A percentile compares a stretch with the other conserved stretches of the same genome.
These are phyloP conservation scores for Actinopyga echinites DNA, from an alignment of 53 echinoderm and acorn worm species.

Conservation along the genomic window DNA sequence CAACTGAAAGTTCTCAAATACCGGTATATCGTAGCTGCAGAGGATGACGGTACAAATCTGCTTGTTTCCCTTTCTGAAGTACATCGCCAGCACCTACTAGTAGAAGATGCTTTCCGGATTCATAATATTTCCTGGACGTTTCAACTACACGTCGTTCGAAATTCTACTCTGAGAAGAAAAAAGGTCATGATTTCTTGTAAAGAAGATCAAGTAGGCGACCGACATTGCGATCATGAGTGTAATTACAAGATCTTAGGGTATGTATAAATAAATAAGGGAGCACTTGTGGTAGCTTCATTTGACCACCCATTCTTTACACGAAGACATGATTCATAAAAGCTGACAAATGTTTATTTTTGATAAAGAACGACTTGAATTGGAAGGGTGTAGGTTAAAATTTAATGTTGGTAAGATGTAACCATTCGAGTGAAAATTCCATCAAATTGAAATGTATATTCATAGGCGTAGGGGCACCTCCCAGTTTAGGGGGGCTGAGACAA, in stretches of 20 bases:
- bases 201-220: constrained; percentile 60
- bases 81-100: constrained; percentile 57
- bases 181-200: constrained; percentile 64
- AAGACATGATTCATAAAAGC: too few relatives aligned
- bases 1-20: constrained; percentile 59
- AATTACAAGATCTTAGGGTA: constrained; percentile 64
- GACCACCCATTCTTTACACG: too few relatives aligned
- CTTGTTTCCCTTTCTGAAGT: constrained; percentile 57
- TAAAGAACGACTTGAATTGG: too few relatives aligned
- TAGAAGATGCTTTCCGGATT: constrained; percentile 66
- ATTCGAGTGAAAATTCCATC: too few relatives aligned
- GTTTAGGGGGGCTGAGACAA: too few relatives aligned
- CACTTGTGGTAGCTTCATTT: too few relatives aligned
- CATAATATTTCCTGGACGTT: constrained; percentile 82
- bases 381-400: too few relatives aligned
- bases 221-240: constrained; percentile 66
- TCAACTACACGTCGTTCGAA: constrained; percentile 47
- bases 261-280: background rate
- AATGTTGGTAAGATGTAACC: too few relatives aligned
- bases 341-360: too few relatives aligned
- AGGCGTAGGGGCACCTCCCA: too few relatives aligned
- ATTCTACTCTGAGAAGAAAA: constrained; percentile 65
- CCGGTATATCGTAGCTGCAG: constrained; percentile 69
- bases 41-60: constrained; percentile 81
- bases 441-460: too few relatives aligned